phyloP scores from a whole-genome alignment of 2,113 vertebrate genomes.

The Toxotes jaculatrix region DNA sequence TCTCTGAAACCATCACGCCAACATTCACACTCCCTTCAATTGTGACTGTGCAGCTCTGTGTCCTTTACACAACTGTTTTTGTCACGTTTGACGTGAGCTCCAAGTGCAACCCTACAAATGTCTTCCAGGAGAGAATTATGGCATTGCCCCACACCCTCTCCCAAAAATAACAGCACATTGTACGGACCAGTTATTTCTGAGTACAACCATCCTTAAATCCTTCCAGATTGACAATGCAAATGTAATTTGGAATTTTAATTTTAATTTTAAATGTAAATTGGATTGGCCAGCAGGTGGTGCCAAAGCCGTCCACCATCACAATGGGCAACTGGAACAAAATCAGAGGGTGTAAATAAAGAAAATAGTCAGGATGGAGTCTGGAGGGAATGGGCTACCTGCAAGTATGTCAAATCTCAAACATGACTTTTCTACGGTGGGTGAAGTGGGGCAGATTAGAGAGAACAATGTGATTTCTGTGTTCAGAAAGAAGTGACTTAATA shows the following conservation, averaged over 20 bases:
- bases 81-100: too few species aligned
- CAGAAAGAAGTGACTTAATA: not conserved
- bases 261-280: too few species aligned
- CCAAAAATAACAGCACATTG: too few species aligned
- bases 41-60: too few species aligned
- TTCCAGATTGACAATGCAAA: not conserved
- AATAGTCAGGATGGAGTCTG: not conserved
- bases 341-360: not conserved
- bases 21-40: not conserved
- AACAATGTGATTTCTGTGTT: not conserved
- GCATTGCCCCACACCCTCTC: too few species aligned
- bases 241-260: not conserved
- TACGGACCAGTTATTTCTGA: not conserved
- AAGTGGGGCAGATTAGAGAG: not conserved
- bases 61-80: too few species aligned
- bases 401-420: conserved; percentile 40
- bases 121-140: too few species aligned
- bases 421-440: conserved; percentile 5
- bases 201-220: not conserved
- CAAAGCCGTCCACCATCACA: not conserved
- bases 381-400: not conserved
- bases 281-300: not conserved
- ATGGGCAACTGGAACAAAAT: not conserved
- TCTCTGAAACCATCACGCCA: not conserved
- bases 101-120: too few species aligned